These are phyloP conservation scores for Characodon lateralis DNA, from an alignment of 2,797 vertebrate genomes.

Conservation along the genomic window DNA sequence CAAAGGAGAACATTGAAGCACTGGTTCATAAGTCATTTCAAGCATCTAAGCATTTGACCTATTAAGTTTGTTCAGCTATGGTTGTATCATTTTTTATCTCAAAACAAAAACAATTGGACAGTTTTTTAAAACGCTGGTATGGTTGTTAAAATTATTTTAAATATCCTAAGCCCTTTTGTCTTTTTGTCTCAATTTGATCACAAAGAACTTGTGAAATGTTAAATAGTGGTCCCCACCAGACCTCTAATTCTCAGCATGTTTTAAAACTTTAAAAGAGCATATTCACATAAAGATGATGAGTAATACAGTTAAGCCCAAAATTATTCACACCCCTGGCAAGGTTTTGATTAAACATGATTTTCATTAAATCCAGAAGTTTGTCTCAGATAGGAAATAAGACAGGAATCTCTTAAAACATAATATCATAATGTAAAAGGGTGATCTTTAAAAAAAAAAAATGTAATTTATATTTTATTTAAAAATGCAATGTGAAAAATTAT, in stretches of 20 bases:
- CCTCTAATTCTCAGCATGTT: not conserved
- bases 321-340: not conserved
- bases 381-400: not conserved
- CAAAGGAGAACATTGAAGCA: not conserved
- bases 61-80: not conserved
- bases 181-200: not conserved
- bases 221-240: no score
- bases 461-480: not conserved
- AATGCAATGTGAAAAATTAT: not conserved
- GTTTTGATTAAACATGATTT: not conserved
- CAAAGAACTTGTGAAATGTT: not conserved
- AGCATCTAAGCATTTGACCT: not conserved
- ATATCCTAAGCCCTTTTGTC: not conserved
- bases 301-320: not conserved
- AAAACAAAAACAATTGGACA: not conserved
- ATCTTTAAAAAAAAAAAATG: no score
- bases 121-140: not conserved
- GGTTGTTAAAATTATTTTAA: not conserved
- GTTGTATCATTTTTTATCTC: not conserved
- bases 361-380: not conserved
- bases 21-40: not conserved
- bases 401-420: not conserved
- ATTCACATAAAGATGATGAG: not conserved
- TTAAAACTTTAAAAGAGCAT: not conserved
- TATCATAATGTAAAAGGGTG: not conserved